Evolutionary conservation across 2,113 vertebrate genomes (phyloP).

Genomic region (Dasypus novemcinctus): DNA sequence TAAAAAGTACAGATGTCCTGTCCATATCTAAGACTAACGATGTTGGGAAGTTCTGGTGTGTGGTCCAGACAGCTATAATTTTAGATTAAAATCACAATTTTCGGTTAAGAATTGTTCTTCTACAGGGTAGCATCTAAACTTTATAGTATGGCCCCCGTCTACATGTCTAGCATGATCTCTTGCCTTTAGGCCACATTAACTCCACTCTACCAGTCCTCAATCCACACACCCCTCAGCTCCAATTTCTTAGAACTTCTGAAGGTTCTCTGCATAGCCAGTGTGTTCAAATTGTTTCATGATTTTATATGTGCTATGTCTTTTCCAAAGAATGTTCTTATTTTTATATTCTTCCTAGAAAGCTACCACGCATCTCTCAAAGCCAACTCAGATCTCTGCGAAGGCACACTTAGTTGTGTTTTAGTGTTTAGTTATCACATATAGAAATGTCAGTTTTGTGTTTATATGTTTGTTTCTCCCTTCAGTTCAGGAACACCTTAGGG

Average conservation of each 20-base stretch:
- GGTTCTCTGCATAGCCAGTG: no score
- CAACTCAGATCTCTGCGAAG: background rate
- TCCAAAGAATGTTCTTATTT: background rate
- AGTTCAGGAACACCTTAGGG: background rate
- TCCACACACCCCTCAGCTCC: background rate
- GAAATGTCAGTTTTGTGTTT: background rate
- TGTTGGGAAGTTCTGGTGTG: accelerated
- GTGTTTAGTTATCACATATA: accelerated
- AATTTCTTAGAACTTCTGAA: background rate
- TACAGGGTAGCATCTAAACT: accelerated
- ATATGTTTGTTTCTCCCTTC: accelerated
- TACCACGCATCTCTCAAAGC: background rate
- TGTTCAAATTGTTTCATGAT: background rate
- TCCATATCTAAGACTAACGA: background rate
- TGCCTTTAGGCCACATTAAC: background rate
- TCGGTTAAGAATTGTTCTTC: accelerated
- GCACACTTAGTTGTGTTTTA: accelerated
- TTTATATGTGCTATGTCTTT: accelerated
- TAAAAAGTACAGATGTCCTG: background rate
- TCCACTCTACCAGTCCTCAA: no score
- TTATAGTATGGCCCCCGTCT: background rate
- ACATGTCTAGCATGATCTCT: accelerated
- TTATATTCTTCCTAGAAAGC: background rate
- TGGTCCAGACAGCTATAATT: accelerated
- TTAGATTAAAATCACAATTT: background rate